phyloP scores from a whole-genome alignment of 2,888 invertebrate species.

The Charanyca ferruginea region DNA sequence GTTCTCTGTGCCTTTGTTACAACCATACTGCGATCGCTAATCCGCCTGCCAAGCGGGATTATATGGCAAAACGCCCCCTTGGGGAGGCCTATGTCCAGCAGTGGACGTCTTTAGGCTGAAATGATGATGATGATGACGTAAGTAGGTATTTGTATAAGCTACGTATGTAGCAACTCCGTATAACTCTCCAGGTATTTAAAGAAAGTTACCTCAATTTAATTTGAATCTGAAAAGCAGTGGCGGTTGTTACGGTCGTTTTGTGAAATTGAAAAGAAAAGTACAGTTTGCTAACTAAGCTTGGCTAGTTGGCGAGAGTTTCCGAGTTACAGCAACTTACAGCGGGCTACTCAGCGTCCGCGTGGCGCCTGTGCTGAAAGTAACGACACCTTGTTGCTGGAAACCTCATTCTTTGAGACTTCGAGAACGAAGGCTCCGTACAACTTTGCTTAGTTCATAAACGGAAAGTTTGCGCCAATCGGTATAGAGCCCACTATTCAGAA shows the following conservation, averaged over 20 bases:
- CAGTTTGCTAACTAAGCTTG: slow-evolving; percentile 74
- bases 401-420: slow-evolving; percentile 58
- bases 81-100: no score
- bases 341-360: neutral
- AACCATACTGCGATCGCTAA: no score
- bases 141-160: neutral
- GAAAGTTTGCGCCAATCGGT: slow-evolving; percentile 54
- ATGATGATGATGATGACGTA: no score
- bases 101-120: no score
- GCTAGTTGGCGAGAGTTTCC: slow-evolving; percentile 65
- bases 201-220: slow-evolving; percentile 35
- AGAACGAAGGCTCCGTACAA: slow-evolving; percentile 54
- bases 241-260: slow-evolving; percentile 39
- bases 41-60: no score
- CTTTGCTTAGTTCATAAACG: slow-evolving; percentile 53
- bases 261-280: slow-evolving; percentile 78
- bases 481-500: slow-evolving; percentile 36
- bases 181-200: neutral
- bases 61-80: no score
- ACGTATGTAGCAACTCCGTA: neutral
- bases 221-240: slow-evolving; percentile 27
- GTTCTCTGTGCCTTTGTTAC: no score
- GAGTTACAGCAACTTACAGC: slow-evolving; percentile 35
- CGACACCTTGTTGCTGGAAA: slow-evolving; percentile 72
- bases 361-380: slow-evolving; percentile 58